phyloP scores from a whole-genome alignment of 2,888 invertebrate genomes.

The Homarus gammarus region DNA sequence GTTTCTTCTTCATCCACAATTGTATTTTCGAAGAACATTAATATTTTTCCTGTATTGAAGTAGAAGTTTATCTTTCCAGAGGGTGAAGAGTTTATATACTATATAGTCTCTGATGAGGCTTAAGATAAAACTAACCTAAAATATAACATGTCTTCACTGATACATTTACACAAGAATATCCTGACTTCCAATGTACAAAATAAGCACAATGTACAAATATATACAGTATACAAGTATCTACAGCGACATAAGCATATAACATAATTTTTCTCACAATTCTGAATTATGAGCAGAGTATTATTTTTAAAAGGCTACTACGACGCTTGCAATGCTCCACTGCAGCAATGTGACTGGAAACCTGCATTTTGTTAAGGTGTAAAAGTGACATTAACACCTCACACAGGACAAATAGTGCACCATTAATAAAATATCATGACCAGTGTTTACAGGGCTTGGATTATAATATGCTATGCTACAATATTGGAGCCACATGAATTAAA shows the following conservation, averaged over 20 bases:
- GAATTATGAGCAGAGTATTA: constrained; percentile 61
- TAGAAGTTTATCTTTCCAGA: constrained; percentile 15
- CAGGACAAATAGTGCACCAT: constrained; percentile 10
- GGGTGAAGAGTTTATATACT: background rate
- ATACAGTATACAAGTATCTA: constrained; percentile 70
- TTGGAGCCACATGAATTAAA: constrained; percentile 17
- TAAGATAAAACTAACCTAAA: constrained; percentile 36
- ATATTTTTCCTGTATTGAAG: background rate
- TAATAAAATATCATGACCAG: constrained; percentile 24
- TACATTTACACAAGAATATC: constrained; percentile 59
- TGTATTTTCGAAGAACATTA: background rate
- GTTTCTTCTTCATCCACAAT: background rate
- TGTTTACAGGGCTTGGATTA: background rate
- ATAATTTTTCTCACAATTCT: constrained; percentile 42
- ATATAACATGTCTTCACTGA: constrained; percentile 57
- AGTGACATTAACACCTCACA: background rate
- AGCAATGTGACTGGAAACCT: background rate
- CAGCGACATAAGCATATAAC: constrained; percentile 55
- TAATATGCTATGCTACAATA: constrained; percentile 3
- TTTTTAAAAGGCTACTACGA: constrained; percentile 19
- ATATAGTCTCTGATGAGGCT: constrained; percentile 14
- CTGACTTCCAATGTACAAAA: constrained; percentile 56
- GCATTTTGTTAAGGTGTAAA: background rate
- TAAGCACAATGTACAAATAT: constrained; percentile 69
- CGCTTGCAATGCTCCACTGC: background rate